Base-by-base conservation (phyloP, 1,140 invertebrate genomes). In the Mycetomoellerius zeteki region DNA sequence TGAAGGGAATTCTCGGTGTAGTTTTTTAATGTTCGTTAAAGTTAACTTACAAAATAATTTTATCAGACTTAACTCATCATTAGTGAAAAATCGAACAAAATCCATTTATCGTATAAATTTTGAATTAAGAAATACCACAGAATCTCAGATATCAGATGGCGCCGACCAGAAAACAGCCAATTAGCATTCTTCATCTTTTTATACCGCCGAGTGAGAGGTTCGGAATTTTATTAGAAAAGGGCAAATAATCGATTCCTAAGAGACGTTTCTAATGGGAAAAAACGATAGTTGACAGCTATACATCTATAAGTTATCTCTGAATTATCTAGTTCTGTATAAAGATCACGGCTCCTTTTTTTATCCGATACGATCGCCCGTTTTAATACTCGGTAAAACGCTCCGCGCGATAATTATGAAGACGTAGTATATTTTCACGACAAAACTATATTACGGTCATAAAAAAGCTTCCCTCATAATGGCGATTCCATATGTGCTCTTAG, bases 361-460 rank as follows among this genome's bases (percentile, higher is more conserved):
- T 43, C 50, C 37, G 14, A 27, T 43, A 50, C 27, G 33, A 77
- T 72, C 19, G 21, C 19, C n/a, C 43, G 19, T 82, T 78, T 86
- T 67, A 67, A 82, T 60, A 60, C 58, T 60, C 58, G 21, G 77
- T 89, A 65, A 87, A 89, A 50, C 33, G 33, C 1, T 52, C 43
- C 16, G 33, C 71, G 76, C 67, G 85, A 87, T 90, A 90, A 89
- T 90, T 87, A 56, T 85, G 60, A 50, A 72, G 67, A 73, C 50
- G 72, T 27, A 56, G 27, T 81, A 54, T 73, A 86, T 89, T 77
- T 89, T 72, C 64, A 77, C 72, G 76, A 30, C 77, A 21, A 90
- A 87, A 89, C 71, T 30, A 50, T 27, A 87, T 73, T 80, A 65
- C 87, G 58, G 24, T 86, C 82, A 82, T 89, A 89, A 89, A 89